Evolutionary conservation across 2,797 vertebrate genomes (phyloP).

Genomic region (Rhinogobio ventralis): DNA sequence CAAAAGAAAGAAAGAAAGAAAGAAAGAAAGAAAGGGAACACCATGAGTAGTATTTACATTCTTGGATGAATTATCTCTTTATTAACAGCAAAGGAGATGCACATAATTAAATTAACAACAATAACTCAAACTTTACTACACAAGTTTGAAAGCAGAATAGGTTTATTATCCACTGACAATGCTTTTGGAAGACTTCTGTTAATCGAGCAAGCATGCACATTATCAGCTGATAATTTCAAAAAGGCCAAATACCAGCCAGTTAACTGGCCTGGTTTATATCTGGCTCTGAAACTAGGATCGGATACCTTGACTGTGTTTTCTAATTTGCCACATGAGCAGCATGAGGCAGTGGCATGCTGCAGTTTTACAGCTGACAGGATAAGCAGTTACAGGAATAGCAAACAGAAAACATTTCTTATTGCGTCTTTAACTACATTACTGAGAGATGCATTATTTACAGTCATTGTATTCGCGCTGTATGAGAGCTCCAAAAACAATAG

Average conservation of each 20-base stretch:
- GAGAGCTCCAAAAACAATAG: slow-evolving; percentile 18
- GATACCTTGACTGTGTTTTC: background rate
- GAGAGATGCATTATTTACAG: slow-evolving; percentile 27
- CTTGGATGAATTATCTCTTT: background rate
- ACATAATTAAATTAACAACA: background rate
- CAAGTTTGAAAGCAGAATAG: background rate
- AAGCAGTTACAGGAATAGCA: slow-evolving; percentile 22
- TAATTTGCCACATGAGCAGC: slow-evolving; percentile 19
- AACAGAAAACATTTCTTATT: slow-evolving; percentile 33
- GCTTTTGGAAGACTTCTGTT: background rate
- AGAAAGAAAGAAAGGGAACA: too few relatives aligned
- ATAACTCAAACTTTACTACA: background rate
- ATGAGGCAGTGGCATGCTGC: slow-evolving; percentile 13
- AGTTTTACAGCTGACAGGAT: slow-evolving; percentile 26
- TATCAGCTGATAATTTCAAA: too few relatives aligned
- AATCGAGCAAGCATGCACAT: too few relatives aligned
- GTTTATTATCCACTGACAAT: background rate
- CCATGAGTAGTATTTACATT: background rate
- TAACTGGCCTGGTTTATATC: background rate
- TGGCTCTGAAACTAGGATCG: background rate
- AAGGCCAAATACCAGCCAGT: too few relatives aligned
- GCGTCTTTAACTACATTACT: slow-evolving; percentile 36
- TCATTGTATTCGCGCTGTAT: background rate
- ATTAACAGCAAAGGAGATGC: background rate
- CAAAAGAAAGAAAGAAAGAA: background rate